These are phyloP conservation scores for Prunella fulvescens DNA, from an alignment of 2,113 vertebrate species.

Conservation along the genomic window DNA sequence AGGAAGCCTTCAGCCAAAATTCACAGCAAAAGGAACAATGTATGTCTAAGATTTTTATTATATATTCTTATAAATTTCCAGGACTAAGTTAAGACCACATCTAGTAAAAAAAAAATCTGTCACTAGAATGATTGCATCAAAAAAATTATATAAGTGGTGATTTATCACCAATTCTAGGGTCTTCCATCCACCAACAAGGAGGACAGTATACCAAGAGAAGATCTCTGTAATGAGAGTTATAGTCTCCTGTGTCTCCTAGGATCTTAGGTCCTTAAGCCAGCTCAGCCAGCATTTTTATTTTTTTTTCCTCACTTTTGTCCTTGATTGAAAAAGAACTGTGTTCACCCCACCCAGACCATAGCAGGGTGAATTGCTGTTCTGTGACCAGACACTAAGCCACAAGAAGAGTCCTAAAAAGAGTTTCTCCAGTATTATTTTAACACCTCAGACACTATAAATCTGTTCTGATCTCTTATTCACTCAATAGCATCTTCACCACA, in stretches of 20 bases:
- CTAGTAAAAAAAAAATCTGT: background rate
- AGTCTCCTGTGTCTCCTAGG: background rate
- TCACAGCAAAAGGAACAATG: background rate
- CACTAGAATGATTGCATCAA: background rate
- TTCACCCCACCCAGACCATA: background rate
- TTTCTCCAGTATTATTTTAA: background rate
- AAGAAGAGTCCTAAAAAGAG: background rate
- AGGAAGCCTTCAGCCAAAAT: background rate
- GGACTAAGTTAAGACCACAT: background rate
- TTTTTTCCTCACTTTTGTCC: background rate
- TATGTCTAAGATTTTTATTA: background rate
- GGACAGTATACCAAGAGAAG: background rate
- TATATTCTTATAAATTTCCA: background rate
- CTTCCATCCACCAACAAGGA: background rate
- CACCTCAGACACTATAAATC: background rate
- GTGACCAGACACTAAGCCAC: background rate
- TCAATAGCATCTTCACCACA: background rate
- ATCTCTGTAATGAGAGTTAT: background rate
- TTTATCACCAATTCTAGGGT: background rate
- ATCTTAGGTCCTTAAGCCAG: background rate
- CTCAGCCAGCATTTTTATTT: background rate
- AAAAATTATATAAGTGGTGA: background rate
- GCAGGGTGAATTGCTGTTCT: background rate
- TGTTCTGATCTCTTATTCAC: background rate
- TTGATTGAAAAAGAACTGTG: background rate